Base-by-base conservation (phyloP, 2,113 vertebrate genomes). In the Cochlearius cochlearius region DNA sequence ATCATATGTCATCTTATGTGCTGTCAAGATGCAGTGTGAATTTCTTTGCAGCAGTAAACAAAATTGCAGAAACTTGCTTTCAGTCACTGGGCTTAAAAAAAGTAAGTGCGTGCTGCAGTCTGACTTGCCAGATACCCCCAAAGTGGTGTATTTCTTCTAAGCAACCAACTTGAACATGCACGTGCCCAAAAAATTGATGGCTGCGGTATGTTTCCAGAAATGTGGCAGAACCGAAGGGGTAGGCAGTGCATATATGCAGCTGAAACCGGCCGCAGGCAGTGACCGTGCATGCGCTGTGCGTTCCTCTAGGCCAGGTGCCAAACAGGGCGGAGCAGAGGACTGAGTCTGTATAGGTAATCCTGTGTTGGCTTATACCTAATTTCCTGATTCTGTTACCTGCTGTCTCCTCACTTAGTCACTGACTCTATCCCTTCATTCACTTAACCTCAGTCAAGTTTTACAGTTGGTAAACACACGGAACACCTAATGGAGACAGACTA, bases 31-130 rank as follows among this genome's bases (percentile, higher is more conserved):
- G 58, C 55, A 3, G 36, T 60, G 53, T 75, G 64, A 91, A 89
- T 94, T 94, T 87, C 76, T 92, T 86, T 8, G 8, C 4, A 10
- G n/a, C 56, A 72, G 60, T 80, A 94, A 92, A 86, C 36, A 93
- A 80, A 90, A 92, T 43, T 86, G n/a, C 55, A 77, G 63, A 74
- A 90, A 85, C 66, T 87, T 92, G 26, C 39, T 87, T 66, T 78
- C 72, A 59, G 41, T 89, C 50, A 67, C 50, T 67, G 60, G 22
- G 20, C 64, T 87, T 87, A 78, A 85, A 94, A 88, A 69, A n/a
- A n/a, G n/a, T n/a, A n/a, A 73, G 14, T 41, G 69, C 52, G 38
- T 60, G 25, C 58, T 49, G 39, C 32, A 73, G 14, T 82, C 49
- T 86, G 63, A 90, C n/a, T 88, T 90, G 20, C 59, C 39, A 93